phyloP scores from a whole-genome alignment of 2,113 vertebrate species.

The Chaetorhynchus papuensis region DNA sequence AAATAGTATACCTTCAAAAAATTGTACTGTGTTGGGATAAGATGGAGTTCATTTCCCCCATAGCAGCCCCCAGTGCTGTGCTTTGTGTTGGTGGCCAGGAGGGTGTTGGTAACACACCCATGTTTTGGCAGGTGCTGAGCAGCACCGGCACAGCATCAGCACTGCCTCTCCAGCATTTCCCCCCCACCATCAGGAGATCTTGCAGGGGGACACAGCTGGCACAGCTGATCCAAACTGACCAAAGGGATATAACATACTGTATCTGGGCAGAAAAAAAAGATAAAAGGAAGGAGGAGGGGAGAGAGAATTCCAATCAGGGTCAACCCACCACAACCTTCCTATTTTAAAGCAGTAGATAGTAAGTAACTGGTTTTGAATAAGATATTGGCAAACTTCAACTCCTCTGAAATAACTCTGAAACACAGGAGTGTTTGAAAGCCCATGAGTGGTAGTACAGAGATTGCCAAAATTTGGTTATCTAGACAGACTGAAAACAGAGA shows the following conservation, averaged over 20 bases:
- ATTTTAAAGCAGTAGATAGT: background rate
- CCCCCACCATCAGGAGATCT: background rate
- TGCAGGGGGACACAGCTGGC: background rate
- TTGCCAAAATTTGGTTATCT: background rate
- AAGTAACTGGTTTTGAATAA: background rate
- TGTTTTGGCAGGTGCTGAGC: background rate
- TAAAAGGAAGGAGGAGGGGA: background rate
- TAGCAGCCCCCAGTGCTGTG: background rate
- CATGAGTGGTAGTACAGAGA: background rate
- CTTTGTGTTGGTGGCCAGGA: background rate
- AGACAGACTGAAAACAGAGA: background rate
- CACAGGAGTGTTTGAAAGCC: background rate
- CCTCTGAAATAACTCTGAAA: background rate
- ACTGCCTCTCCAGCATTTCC: background rate
- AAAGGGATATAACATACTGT: background rate
- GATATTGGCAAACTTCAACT: background rate
- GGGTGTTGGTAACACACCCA: background rate
- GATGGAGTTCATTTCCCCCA: background rate
- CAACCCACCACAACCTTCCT: background rate
- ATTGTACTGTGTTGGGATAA: background rate
- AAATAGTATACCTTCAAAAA: background rate
- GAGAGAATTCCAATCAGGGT: background rate
- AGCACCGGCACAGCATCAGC: background rate
- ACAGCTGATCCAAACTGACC: background rate
- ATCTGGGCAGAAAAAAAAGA: background rate